A percentile compares a stretch with the other conserved stretches of the same genome.
These are phyloP conservation scores for Puntigrus tetrazona DNA, from an alignment of 2,113 vertebrate genomes.

Conservation along the genomic window DNA sequence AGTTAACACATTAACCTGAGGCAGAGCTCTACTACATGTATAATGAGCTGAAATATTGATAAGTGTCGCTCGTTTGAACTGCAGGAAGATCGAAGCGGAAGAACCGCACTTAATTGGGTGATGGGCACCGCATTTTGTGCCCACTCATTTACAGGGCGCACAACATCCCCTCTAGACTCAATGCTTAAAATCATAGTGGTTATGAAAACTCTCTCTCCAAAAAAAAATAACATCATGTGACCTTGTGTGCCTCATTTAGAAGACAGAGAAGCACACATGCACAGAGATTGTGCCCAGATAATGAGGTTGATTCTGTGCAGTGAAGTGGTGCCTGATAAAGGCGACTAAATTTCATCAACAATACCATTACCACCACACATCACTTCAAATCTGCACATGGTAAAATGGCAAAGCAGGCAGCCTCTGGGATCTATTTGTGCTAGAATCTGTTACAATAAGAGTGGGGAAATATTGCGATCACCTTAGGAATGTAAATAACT, in stretches of 20 bases:
- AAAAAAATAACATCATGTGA: slow-evolving; percentile 20
- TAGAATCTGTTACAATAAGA: neutral
- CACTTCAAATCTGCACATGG: slow-evolving; percentile 21
- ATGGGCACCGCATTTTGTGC: slow-evolving; percentile 6
- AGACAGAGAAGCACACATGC: slow-evolving; percentile 44
- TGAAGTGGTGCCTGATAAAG: slow-evolving; percentile 43
- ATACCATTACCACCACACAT: slow-evolving; percentile 41
- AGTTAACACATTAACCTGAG: slow-evolving; percentile 69
- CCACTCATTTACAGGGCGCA: slow-evolving; percentile 1
- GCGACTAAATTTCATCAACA: slow-evolving; percentile 33
- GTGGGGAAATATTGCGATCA: too few species aligned
- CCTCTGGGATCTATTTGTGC: neutral
- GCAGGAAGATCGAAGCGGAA: slow-evolving; percentile 36
- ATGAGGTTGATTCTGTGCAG: slow-evolving; percentile 40
- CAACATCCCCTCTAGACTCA: neutral
- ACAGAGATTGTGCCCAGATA: slow-evolving; percentile 37
- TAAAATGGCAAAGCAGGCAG: neutral
- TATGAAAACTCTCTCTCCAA: slow-evolving; percentile 29
- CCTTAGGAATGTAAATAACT: too few species aligned
- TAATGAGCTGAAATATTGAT: slow-evolving; percentile 75
- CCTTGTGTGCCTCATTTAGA: slow-evolving; percentile 31
- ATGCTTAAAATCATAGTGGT: slow-evolving; percentile 45
- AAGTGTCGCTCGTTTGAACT: slow-evolving; percentile 60
- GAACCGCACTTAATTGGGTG: slow-evolving; percentile 45
- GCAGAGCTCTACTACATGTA: slow-evolving; percentile 64